Conservation (phyloP, 1,140 invertebrate species). For the Aphidius gifuensis region DNA sequence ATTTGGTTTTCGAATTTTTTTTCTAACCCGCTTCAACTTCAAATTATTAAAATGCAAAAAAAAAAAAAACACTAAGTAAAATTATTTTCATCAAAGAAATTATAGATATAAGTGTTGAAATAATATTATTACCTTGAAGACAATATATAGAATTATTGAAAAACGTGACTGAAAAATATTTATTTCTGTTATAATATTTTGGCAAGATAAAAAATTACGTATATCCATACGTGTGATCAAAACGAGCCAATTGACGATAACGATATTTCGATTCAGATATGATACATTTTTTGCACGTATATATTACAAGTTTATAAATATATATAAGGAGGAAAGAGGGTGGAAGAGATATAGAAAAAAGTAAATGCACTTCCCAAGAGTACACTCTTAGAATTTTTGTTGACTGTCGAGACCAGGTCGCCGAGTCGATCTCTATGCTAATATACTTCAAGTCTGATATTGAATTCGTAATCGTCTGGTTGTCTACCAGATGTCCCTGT, state of each 20-base stretch:
- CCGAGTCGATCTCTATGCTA: constrained; percentile 40
- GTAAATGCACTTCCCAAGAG: neutral
- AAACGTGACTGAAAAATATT: no score
- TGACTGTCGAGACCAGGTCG: constrained; percentile 17
- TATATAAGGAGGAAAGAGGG: constrained; percentile 9
- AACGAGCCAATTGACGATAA: constrained; percentile 11
- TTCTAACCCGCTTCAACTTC: no score
- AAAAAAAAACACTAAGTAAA: no score
- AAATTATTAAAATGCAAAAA: no score
- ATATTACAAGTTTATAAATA: neutral
- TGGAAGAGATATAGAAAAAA: constrained; percentile 5
- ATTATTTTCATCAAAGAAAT: no score
- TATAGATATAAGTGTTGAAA: no score
- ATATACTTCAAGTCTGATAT: constrained; percentile 35
- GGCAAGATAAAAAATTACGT: no score
- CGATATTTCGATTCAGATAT: constrained; percentile 21
- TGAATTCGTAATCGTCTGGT: constrained; percentile 34
- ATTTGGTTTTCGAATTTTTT: no score
- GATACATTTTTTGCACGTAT: constrained; percentile 17
- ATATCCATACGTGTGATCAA: neutral
- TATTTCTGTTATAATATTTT: no score
- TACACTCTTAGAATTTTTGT: constrained; percentile 11
- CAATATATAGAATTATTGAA: no score
- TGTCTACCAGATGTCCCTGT: constrained; percentile 31
- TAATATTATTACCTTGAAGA: no score